A percentile compares a stretch with the other conserved stretches of the same genome.
These are phyloP conservation scores for Saccostrea echinata DNA, from an alignment of 1,140 invertebrate species.

Conservation along the genomic window DNA sequence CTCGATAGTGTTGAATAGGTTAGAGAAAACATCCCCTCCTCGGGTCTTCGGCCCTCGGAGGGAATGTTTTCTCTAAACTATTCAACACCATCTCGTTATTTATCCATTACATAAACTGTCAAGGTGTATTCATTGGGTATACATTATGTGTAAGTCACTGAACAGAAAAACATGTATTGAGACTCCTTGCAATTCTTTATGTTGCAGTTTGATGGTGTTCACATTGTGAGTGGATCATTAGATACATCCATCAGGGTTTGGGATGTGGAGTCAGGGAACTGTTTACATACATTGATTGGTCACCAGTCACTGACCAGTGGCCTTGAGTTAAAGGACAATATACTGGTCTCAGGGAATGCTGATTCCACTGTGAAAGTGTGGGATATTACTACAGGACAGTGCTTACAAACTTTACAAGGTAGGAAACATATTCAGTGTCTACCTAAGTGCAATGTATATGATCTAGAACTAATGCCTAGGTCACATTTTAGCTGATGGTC, in stretches of 20 bases:
- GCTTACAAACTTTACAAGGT: conserved; percentile 97
- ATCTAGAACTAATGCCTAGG: too few relatives aligned
- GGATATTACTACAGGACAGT: conserved; percentile 98
- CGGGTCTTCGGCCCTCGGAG: too few relatives aligned
- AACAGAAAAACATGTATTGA: neutral
- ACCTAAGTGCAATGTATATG: too few relatives aligned
- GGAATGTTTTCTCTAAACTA: too few relatives aligned
- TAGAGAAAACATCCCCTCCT: too few relatives aligned
- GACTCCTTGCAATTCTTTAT: neutral
- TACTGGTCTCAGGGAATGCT: conserved; percentile 98
- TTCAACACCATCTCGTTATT: too few relatives aligned
- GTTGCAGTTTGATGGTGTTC: conserved; percentile 94
- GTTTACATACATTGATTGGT: conserved; percentile 95
- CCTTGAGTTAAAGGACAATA: conserved; percentile 97
- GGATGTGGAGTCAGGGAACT: conserved; percentile 89
- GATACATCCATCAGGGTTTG: conserved; percentile 99
- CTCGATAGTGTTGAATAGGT: too few relatives aligned
- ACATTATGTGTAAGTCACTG: too few relatives aligned
- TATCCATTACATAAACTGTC: too few relatives aligned
- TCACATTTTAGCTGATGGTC: too few relatives aligned
- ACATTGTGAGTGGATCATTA: conserved; percentile 98
- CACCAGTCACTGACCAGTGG: conserved; percentile 98
- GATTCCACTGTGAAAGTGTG: conserved; percentile 99
- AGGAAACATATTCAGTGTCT: conserved; percentile 61
- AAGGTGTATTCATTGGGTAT: too few relatives aligned